A percentile compares a stretch with the other conserved stretches of the same genome.
Conservation (phyloP, 2,797 vertebrate genomes). For the Chromis chromis region DNA sequence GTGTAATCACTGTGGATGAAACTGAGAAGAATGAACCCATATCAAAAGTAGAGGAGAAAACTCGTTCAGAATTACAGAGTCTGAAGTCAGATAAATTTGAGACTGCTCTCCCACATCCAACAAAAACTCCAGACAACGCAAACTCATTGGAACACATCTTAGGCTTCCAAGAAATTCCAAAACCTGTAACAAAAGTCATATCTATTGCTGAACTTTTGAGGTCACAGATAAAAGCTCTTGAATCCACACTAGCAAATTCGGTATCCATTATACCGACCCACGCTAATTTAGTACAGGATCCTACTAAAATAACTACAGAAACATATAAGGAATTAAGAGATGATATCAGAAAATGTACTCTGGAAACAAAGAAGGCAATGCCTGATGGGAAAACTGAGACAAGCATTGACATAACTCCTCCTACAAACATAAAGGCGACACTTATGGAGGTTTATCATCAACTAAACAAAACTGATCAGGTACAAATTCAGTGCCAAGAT, state of each 20-base stretch:
- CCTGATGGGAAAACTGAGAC: conserved; percentile 13
- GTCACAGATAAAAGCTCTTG: conserved; percentile 74
- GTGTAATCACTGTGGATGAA: conserved; percentile 10
- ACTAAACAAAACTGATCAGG: conserved; percentile 41
- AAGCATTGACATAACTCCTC: conserved; percentile 11
- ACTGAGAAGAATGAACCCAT: conserved; percentile 20
- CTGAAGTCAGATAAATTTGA: conserved; percentile 5
- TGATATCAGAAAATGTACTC: conserved; percentile 16
- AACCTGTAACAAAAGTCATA: conserved; percentile 62
- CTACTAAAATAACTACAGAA: conserved; percentile 6
- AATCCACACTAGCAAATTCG: conserved; percentile 32
- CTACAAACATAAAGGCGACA: conserved; percentile 55
- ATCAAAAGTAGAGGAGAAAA: conserved; percentile 23
- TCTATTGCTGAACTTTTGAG: conserved; percentile 76
- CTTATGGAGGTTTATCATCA: conserved; percentile 61
- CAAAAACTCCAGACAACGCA: conserved; percentile 28
- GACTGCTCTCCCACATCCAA: neutral
- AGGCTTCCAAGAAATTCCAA: conserved; percentile 51
- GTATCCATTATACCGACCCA: conserved; percentile 3
- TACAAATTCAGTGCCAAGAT: conserved; percentile 44
- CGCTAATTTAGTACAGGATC: conserved; percentile 19
- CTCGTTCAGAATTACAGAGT: conserved; percentile 21
- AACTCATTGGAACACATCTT: conserved; percentile 23
- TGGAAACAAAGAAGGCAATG: conserved; percentile 17
- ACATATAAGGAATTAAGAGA: conserved; percentile 39